phyloP scores from a whole-genome alignment of 2,888 invertebrate genomes.

The Camponotus fellah region DNA sequence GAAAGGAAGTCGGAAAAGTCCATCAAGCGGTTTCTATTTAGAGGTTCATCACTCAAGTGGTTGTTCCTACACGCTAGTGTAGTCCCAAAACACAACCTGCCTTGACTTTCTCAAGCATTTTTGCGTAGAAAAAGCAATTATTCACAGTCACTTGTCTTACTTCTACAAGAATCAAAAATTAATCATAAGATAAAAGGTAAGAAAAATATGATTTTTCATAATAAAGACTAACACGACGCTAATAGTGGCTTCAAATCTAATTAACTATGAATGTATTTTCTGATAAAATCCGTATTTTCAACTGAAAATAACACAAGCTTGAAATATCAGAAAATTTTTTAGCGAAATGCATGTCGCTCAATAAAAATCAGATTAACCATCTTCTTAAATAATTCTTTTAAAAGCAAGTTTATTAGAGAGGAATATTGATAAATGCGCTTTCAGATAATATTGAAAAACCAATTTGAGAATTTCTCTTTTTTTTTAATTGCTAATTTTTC shows the following conservation, averaged over 20 bases:
- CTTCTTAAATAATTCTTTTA: neutral
- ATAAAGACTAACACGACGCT: neutral
- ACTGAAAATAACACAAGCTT: neutral
- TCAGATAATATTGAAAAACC: neutral
- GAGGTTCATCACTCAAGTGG: slow-evolving; percentile 56
- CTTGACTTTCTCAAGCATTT: neutral
- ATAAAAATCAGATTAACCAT: neutral
- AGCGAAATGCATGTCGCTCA: neutral
- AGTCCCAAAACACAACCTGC: slow-evolving; percentile 31
- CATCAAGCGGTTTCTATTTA: slow-evolving; percentile 56
- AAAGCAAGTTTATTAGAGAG: neutral
- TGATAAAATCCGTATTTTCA: neutral
- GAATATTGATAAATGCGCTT: neutral
- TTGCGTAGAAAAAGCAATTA: slow-evolving; percentile 1
- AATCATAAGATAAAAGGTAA: neutral
- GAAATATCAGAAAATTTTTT: neutral
- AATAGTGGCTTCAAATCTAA: neutral
- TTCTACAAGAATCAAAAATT: neutral
- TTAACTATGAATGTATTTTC: neutral
- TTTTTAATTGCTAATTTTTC: neutral
- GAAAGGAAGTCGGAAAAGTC: slow-evolving; percentile 61
- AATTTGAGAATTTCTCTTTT: neutral
- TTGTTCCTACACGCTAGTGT: slow-evolving; percentile 42
- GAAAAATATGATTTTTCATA: slow-evolving; percentile 1
- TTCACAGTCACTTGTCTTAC: slow-evolving; percentile 5